Percentiles rank a stretch among this genome's conserved stretches.
Conservation (phyloP, 2,888 invertebrate species). For the Diplazon laetatorius region DNA sequence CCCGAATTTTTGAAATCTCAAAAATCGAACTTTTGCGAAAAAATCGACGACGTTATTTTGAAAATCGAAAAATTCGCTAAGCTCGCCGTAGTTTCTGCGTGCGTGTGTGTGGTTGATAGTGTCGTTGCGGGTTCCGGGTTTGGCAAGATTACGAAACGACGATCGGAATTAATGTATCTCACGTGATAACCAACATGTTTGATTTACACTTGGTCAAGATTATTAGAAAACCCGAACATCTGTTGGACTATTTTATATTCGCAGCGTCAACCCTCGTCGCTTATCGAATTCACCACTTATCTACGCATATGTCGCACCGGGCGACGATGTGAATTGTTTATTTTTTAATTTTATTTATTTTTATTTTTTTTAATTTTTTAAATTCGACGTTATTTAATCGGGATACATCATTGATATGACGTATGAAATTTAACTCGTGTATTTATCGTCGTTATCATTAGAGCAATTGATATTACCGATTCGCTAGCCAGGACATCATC, state of each 20-base stretch:
- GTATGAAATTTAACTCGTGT: not conserved
- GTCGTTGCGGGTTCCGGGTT: not conserved
- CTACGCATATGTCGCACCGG: constrained; percentile 58
- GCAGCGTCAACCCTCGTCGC: constrained; percentile 60
- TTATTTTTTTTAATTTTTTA: too few relatives aligned
- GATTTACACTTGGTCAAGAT: constrained; percentile 77
- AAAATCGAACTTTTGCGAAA: too few relatives aligned
- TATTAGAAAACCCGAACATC: constrained; percentile 79
- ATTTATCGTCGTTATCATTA: not conserved
- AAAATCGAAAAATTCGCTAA: constrained; percentile 7
- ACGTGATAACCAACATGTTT: constrained; percentile 77
- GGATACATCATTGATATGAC: too few relatives aligned
- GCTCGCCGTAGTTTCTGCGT: not conserved
- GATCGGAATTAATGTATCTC: constrained; percentile 57
- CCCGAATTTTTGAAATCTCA: too few relatives aligned
- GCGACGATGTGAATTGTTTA: not conserved
- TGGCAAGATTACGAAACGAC: not conserved
- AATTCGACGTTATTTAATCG: too few relatives aligned
- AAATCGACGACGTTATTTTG: too few relatives aligned
- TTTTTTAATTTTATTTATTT: too few relatives aligned
- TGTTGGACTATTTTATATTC: constrained; percentile 77
- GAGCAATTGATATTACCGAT: too few relatives aligned
- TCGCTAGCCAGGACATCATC: too few relatives aligned
- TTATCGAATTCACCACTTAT: constrained; percentile 70
- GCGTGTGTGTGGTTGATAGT: not conserved